Conservation (phyloP, 2,113 vertebrate species). For the Emydocephalus ijimae region DNA sequence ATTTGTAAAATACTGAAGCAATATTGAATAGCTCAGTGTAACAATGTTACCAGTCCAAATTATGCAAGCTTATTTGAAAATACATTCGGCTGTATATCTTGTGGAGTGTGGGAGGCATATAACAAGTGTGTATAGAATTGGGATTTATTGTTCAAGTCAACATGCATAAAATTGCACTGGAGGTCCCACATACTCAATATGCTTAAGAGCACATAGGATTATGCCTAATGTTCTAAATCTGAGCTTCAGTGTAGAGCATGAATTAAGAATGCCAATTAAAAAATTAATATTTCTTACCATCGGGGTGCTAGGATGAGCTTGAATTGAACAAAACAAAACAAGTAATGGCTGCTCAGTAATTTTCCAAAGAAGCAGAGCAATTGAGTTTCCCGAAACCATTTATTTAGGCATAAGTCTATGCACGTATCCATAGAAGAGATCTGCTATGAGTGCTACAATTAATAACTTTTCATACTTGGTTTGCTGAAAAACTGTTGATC, state of each 20-base stretch:
- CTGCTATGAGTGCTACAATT: background rate
- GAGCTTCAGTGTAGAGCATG: background rate
- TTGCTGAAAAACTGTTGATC: background rate
- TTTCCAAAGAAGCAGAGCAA: background rate
- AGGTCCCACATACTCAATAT: background rate
- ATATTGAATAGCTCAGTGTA: background rate
- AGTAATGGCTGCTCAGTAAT: background rate
- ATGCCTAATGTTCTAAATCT: background rate
- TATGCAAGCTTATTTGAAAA: background rate
- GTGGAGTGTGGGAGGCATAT: background rate
- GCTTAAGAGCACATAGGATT: background rate
- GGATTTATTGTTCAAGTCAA: background rate
- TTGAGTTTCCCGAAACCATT: background rate
- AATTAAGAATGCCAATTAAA: background rate
- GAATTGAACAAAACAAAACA: background rate
- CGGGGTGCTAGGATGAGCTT: background rate
- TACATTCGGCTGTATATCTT: background rate
- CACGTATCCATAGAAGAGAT: background rate
- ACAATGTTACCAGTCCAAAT: background rate
- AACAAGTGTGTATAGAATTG: background rate
- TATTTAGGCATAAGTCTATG: background rate
- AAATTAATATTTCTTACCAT: background rate
- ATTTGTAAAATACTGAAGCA: background rate
- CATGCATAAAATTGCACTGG: background rate
- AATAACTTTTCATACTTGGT: background rate